Evolutionary conservation across 2,797 vertebrate genomes (phyloP).

Genomic region (Hapalemur alaotrensis): DNA sequence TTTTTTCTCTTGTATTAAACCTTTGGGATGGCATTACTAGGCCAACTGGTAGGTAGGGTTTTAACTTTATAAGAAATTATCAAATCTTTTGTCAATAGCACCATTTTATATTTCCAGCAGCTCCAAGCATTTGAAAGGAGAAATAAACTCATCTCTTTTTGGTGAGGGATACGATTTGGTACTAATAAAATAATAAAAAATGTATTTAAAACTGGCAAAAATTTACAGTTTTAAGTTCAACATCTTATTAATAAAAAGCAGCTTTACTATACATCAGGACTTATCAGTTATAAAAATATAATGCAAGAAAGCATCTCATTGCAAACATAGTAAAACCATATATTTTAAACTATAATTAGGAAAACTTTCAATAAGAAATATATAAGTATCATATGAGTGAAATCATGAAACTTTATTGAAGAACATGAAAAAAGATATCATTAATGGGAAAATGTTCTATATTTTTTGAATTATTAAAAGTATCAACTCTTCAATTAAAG

Average conservation of each 20-base stretch:
- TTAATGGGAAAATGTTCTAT: background rate
- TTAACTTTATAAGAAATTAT: background rate
- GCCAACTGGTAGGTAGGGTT: background rate
- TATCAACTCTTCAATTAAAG: background rate
- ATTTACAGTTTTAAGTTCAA: background rate
- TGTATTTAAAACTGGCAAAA: background rate
- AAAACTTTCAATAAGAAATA: conserved; percentile 23
- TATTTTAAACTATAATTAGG: background rate
- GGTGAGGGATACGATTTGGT: background rate
- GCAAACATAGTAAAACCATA: background rate
- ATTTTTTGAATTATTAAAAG: background rate
- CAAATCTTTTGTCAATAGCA: background rate
- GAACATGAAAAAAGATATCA: background rate
- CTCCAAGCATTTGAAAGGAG: background rate
- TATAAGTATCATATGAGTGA: background rate
- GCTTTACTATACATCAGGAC: background rate
- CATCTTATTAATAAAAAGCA: background rate
- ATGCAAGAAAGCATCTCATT: background rate
- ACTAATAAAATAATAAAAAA: background rate
- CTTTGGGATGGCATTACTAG: background rate
- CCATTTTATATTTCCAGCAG: background rate
- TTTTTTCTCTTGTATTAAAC: background rate
- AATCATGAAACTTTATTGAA: conserved; percentile 5
- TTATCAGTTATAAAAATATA: background rate
- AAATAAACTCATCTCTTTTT: background rate